Conservation (phyloP, 2,888 invertebrate genomes). For the Trachelus troglodyta region DNA sequence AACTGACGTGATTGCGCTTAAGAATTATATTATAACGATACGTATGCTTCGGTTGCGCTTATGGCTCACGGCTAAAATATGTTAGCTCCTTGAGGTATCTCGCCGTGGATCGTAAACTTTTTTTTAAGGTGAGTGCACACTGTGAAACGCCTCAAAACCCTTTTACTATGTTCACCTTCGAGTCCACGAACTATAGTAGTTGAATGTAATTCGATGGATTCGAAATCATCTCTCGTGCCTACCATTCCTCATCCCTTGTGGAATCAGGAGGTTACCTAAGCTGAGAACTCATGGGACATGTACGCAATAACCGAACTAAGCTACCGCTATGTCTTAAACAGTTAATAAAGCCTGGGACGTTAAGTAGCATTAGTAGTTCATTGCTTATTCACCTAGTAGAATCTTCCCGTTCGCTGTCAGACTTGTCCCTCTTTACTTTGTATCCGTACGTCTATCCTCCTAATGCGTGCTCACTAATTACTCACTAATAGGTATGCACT, state of each 20-base stretch:
- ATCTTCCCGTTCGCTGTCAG: background rate
- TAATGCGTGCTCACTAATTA: slow-evolving; percentile 19
- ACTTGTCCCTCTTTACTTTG: background rate
- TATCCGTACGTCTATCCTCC: background rate
- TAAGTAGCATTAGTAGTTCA: slow-evolving; percentile 6
- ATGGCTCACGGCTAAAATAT: background rate
- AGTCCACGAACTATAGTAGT: background rate
- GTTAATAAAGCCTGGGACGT: slow-evolving; percentile 11
- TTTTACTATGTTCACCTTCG: background rate
- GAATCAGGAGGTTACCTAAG: background rate
- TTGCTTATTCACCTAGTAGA: background rate
- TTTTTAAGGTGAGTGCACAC: background rate
- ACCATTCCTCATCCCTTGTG: background rate
- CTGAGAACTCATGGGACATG: background rate
- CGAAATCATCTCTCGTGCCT: background rate
- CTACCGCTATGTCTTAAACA: slow-evolving; percentile 9
- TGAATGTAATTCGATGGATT: background rate
- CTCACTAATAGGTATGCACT: slow-evolving; percentile 3
- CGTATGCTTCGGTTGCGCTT: background rate
- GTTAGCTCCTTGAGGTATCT: background rate
- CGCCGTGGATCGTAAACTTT: background rate
- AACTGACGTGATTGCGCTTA: background rate
- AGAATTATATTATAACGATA: background rate
- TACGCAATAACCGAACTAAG: background rate
- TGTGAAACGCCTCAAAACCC: background rate